Base-by-base conservation (phyloP, 2,888 invertebrate genomes). In the Hirtodrosophila trivittata region DNA sequence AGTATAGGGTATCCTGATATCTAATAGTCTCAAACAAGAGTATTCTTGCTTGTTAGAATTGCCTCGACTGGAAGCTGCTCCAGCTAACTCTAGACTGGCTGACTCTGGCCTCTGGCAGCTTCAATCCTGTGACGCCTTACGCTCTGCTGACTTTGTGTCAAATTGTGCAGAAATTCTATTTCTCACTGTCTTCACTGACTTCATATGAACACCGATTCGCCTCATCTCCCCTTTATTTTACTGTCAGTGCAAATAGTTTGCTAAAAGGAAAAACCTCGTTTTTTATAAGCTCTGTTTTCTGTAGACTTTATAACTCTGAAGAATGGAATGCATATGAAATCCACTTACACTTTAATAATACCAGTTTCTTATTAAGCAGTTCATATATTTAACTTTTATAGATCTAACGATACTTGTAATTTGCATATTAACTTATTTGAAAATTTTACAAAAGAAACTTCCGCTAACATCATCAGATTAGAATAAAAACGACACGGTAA, bases 121-220 rank as follows among this genome's bases (percentile, higher is more conserved):
- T 41, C 45, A 14, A 16, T 28, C 26, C 56, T 9, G 13, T 13
- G 39, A 25, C 25, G 25, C 25, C 25, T 25, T 6, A 25, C 25
- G 28, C 39, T 25, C 12, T 10, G 43, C 39, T 26, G 49, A 41
- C 32, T 57, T 38, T 45, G 51, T 77, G 63, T 68, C 84, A 83
- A 86, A 83, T 78, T 80, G 84, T 72, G 81, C 84, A 73, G 81
- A 86, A 86, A 84, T 84, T 76, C 66, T 73, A 84, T 72, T 83
- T 78, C 63, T 67, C 78, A 77, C 60, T 77, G 63, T 58, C 55
- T 57, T n/a, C n/a, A n/a, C 46, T n/a, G 26, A 43, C 6, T 35
- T 35, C 14, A 35, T 35, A 35, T 35, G 35, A 5, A 32, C 10
- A n/a, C n/a, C 5, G 5, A 28, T 38, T 46, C 28, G 18, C 1